phyloP scores from a whole-genome alignment of 2,797 vertebrate genomes.

The Aphelocoma californica region DNA sequence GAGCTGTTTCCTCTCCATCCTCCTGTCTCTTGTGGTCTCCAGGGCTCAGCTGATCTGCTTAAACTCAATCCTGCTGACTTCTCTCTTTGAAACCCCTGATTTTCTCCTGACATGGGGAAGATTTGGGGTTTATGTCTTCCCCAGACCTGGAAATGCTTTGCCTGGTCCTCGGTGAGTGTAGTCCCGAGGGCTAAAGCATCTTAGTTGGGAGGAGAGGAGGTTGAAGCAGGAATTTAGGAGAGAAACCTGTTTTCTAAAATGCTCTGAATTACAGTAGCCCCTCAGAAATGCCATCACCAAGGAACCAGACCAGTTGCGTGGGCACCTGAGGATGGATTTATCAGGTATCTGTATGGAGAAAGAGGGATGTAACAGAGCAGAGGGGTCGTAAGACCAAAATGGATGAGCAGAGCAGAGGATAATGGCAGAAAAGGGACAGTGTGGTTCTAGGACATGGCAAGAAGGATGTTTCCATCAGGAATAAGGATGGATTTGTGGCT shows the following conservation, averaged over 20 bases:
- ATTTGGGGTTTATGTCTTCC: not conserved
- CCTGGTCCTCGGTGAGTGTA: not conserved
- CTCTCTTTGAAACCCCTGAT: not conserved
- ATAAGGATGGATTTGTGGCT: not conserved
- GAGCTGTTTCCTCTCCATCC: not conserved
- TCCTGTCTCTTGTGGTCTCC: not conserved
- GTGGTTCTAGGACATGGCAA: not conserved
- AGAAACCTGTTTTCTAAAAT: not conserved
- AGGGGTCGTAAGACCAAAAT: accelerated
- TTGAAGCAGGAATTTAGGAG: not conserved
- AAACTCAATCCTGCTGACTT: not conserved
- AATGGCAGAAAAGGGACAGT: accelerated
- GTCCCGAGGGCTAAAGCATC: not conserved
- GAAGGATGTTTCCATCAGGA: not conserved
- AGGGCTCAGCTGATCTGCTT: not conserved
- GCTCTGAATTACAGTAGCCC: not conserved
- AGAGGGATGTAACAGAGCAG: not conserved
- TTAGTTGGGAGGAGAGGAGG: not conserved
- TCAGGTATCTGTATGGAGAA: not conserved
- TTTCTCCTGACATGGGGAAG: not conserved
- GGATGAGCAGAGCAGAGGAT: not conserved
- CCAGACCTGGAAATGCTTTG: not conserved
- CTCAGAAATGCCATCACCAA: not conserved
- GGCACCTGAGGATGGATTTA: not conserved
- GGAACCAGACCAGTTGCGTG: not conserved